A percentile compares a stretch with the other conserved stretches of the same genome.
phyloP scores from a whole-genome alignment of 2,797 vertebrate genomes.

The Pogoniulus pusillus region DNA sequence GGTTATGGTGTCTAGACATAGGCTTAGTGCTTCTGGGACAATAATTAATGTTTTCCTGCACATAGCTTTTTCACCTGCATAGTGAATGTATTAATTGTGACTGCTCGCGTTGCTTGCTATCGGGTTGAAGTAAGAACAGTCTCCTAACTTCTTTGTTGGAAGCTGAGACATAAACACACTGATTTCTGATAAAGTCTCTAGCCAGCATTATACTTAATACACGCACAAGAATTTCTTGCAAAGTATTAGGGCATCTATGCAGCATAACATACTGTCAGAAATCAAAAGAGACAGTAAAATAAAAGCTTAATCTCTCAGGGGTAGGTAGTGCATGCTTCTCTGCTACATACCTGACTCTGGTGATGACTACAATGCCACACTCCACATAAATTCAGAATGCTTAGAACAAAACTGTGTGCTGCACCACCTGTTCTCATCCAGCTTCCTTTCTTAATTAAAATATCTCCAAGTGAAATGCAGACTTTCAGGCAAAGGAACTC shows the following conservation, averaged over 20 bases:
- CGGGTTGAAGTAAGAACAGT: rapidly evolving
- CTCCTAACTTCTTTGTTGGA: background rate
- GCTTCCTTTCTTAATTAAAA: background rate
- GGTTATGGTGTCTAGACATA: slow-evolving; percentile 45
- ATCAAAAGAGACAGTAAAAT: background rate
- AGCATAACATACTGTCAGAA: background rate
- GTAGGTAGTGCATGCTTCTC: background rate
- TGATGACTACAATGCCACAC: background rate
- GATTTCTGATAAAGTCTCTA: background rate
- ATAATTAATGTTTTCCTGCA: background rate
- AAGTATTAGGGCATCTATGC: background rate
- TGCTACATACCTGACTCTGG: background rate
- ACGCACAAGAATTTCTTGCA: background rate
- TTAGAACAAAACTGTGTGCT: background rate
- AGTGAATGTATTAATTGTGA: background rate
- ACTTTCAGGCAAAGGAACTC: background rate
- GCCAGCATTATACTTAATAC: background rate
- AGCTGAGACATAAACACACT: background rate
- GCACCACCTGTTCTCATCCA: slow-evolving; percentile 25
- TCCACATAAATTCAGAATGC: background rate
- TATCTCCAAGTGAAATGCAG: background rate
- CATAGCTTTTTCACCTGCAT: background rate
- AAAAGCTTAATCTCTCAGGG: background rate
- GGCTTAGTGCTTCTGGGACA: slow-evolving; percentile 36
- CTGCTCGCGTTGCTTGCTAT: background rate